Base-by-base conservation (phyloP, 2,888 invertebrate species). In the Selenia dentaria region DNA sequence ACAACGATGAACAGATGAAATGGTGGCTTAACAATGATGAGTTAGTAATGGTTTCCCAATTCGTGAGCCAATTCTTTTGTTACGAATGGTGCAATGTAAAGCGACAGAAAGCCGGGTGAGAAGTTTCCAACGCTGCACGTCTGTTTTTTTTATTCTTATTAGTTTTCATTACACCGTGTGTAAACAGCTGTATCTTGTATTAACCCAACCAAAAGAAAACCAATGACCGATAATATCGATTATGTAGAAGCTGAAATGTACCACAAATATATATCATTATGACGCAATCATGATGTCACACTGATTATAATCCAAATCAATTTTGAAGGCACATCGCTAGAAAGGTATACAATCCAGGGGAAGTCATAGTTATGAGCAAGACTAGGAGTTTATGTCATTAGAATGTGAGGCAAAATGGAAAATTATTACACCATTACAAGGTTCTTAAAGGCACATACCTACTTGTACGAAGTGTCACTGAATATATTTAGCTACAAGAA, bases 131-230 rank as follows among this genome's bases (percentile, higher is more conserved):
- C 78, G 74, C 79, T 71, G 79, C 80, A 72, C 79, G 59, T 78
- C 81, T 70, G 74, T 71, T 70, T 62, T 72, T 61, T 67, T 16
- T 16, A 16, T 74, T 84, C 84, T 83, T 81, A 87, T 86, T 85
- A 87, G 83, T 88, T 90, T 89, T 89, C 89, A 88, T 74, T 86
- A 87, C 89, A 90, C 89, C 85, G 76, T 80, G 77, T 79, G 78
- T 80, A 71, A 76, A 86, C 85, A 89, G 88, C 86, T 90, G 90
- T 90, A 90, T 90, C 90, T 90, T 90, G 90, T 89, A 90, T 90
- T 89, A 89, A 89, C 89, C 89, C 88, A 90, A 90, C 88, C 88
- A 81, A 89, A 89, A 89, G 88, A 88, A 85, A 87, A 89, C 87
- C 88, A 90, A 88, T 83, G 84, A 88, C 83, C 85, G 77, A 85